Evolutionary conservation across 2,113 vertebrate species (phyloP).

Genomic region (Cryptoleucopteryx plumbea): DNA sequence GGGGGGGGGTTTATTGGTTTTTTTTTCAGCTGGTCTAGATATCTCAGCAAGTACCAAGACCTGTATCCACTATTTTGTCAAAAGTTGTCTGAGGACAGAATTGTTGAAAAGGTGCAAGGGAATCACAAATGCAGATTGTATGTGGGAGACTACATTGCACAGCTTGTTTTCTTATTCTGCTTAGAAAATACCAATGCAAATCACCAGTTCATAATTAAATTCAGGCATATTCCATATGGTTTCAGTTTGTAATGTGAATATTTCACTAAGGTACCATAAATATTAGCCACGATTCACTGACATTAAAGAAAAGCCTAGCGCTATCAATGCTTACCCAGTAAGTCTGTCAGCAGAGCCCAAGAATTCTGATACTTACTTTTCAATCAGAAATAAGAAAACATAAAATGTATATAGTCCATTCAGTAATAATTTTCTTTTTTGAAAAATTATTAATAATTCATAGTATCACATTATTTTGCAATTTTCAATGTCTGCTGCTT

Average conservation of each 20-base stretch:
- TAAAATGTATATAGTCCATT: background rate
- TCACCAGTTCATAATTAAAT: background rate
- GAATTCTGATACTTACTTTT: background rate
- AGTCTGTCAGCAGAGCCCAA: background rate
- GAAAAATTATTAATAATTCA: background rate
- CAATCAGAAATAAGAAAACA: background rate
- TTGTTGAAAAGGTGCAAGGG: background rate
- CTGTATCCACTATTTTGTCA: background rate
- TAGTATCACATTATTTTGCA: background rate
- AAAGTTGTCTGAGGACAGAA: background rate
- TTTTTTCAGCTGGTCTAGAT: background rate
- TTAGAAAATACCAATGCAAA: background rate
- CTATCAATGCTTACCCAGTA: background rate
- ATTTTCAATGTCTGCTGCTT: background rate
- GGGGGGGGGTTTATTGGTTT: fast-evolving
- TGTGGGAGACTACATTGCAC: background rate
- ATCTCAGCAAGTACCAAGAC: background rate
- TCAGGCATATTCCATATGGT: background rate
- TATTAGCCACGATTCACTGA: background rate
- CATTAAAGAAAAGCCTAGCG: background rate
- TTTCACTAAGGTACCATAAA: background rate
- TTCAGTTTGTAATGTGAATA: background rate
- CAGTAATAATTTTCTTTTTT: background rate
- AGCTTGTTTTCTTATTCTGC: background rate
- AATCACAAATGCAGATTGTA: background rate